Conservation (phyloP, 2,113 vertebrate genomes). For the human region DNA sequence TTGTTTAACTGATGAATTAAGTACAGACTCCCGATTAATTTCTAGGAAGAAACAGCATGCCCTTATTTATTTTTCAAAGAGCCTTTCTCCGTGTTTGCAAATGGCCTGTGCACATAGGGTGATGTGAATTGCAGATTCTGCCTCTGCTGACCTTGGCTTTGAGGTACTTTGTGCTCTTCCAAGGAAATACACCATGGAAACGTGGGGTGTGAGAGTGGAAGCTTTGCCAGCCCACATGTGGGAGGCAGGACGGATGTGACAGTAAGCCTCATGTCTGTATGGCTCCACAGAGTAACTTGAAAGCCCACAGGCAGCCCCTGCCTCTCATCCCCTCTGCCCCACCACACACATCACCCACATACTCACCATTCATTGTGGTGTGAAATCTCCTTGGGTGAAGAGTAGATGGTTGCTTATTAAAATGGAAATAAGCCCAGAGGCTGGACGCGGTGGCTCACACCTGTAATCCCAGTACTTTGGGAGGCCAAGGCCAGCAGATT, state of each 20-base stretch:
- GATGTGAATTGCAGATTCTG: not conserved
- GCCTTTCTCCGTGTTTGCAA: not conserved
- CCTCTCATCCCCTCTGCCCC: not conserved
- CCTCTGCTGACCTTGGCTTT: not conserved
- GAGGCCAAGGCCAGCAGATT: too few species aligned
- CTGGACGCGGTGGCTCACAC: accelerated
- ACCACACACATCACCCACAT: accelerated
- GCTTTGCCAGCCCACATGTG: accelerated
- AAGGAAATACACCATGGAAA: not conserved
- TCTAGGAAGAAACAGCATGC: not conserved
- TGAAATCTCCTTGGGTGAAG: not conserved
- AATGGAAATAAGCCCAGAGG: not conserved
- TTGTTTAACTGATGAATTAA: not conserved
- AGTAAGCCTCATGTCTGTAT: accelerated
- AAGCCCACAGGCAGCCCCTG: not conserved
- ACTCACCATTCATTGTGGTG: accelerated
- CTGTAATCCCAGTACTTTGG: too few species aligned
- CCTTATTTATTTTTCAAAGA: not conserved
- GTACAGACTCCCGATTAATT: not conserved
- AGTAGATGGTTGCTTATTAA: not conserved
- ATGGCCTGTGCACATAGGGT: not conserved
- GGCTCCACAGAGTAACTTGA: not conserved
- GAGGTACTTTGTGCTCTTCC: not conserved
- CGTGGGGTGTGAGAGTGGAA: not conserved
- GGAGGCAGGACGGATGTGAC: not conserved